Base-by-base conservation (phyloP, 2,113 vertebrate species). In the Barbus barbus region DNA sequence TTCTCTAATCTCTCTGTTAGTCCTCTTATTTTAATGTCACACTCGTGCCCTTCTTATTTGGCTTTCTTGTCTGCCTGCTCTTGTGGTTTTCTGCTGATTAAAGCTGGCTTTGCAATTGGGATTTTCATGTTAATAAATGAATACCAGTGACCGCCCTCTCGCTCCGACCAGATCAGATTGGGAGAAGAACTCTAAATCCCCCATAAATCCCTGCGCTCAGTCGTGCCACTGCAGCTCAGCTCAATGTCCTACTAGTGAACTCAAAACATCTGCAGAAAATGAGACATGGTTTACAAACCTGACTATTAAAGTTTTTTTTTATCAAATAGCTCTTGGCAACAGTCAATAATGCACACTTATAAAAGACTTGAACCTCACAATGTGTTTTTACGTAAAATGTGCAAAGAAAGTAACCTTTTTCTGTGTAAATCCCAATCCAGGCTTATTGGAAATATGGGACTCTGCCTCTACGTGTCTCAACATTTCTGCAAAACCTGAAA, bases 121-220 rank as follows among this genome's bases (percentile, higher is more conserved):
- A 87, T 86, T 86, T 89, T 84, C 38, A 67, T 86, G 87, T 90
- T 81, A 89, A 90, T 92, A 90, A 90, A 91, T 90, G 78, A 91
- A 90, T 86, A 67, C 82, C 48, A 81, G 83, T 89, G 88, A 90
- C 87, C 83, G 41, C 78, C 31, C 22, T 76, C 86, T 85, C 9
- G n/a, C 82, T 83, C 67, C 89, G 87, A 89, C 78, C 73, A 87
- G 53, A 90, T 87, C 87, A 85, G 87, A 87, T 80, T 56, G 38
- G 26, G 63, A 72, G 82, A 83, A 65, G 84, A 84, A 74, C 56
- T 73, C 84, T 87, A 89, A 92, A 91, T 90, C 77, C 73, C 78
- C 84, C 69, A 78, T 51, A 85, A 74, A 87, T 86, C 82, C 58
- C 60, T 12, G n/a, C 13, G n/a, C 26, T 61, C 48, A 69, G 22